phyloP scores from a whole-genome alignment of 2,797 vertebrate species.

The Danio albolineatus region DNA sequence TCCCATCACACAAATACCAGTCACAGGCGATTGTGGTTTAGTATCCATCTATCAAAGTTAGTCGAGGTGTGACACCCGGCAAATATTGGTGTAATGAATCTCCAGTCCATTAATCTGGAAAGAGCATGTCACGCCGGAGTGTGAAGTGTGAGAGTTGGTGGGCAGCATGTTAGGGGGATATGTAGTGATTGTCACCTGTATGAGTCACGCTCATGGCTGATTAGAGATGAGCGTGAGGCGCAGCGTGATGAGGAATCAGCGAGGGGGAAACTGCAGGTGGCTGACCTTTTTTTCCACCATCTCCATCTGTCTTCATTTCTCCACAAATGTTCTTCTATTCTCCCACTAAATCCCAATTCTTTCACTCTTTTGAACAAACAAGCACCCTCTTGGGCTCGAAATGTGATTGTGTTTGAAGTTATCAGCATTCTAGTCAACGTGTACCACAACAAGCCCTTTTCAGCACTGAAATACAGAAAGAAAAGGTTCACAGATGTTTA shows the following conservation, averaged over 20 bases:
- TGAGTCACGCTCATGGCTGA: slow-evolving; percentile 47
- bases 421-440: background rate
- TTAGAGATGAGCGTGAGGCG: slow-evolving; percentile 40
- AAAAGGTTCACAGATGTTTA: background rate
- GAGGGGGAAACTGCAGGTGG: slow-evolving; percentile 56
- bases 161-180: slow-evolving; percentile 12
- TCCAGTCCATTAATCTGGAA: slow-evolving; percentile 53
- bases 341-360: slow-evolving; percentile 47
- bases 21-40: slow-evolving; percentile 24
- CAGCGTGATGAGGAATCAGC: slow-evolving; percentile 51
- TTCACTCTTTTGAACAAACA: slow-evolving; percentile 50
- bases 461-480: background rate
- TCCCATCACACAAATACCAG: slow-evolving; percentile 9
- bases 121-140: slow-evolving; percentile 35
- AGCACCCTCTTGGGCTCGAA: slow-evolving; percentile 16
- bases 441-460: background rate
- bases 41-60: slow-evolving; percentile 42
- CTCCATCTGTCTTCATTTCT: slow-evolving; percentile 59
- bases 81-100: slow-evolving; percentile 49
- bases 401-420: background rate
- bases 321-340: slow-evolving; percentile 46
- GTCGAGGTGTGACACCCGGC: slow-evolving; percentile 44
- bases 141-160: slow-evolving; percentile 10
- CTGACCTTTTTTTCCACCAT: slow-evolving; percentile 55
- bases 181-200: slow-evolving; percentile 58